Evolutionary conservation across 2,113 vertebrate genomes (phyloP).

Genomic region (Chrysemys picta): DNA sequence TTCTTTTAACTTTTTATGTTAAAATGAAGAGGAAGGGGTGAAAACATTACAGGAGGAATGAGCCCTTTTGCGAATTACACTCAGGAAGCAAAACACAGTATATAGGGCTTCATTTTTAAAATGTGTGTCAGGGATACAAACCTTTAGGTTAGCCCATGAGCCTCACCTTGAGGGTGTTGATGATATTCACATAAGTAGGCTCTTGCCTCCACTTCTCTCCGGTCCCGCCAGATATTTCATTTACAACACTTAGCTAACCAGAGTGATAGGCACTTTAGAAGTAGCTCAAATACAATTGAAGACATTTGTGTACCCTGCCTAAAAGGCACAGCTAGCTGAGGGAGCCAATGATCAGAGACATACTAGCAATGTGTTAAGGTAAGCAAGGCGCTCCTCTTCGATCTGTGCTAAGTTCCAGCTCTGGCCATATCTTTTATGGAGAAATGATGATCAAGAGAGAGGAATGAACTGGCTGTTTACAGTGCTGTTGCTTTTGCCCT

Average conservation of each 20-base stretch:
- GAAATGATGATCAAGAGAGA: not conserved
- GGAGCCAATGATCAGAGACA: not conserved
- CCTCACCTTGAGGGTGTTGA: not conserved
- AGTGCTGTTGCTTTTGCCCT: rapidly evolving
- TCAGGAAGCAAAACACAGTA: rapidly evolving
- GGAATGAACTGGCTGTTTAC: not conserved
- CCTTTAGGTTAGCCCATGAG: rapidly evolving
- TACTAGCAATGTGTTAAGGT: not conserved
- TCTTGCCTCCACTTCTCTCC: not conserved
- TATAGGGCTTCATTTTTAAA: rapidly evolving
- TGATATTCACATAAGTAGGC: not conserved
- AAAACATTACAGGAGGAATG: not conserved
- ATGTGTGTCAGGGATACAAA: rapidly evolving
- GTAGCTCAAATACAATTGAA: no score
- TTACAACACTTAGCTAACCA: not conserved
- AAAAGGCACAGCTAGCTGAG: not conserved
- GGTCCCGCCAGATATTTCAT: not conserved
- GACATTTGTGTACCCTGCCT: not conserved
- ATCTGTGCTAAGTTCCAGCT: not conserved
- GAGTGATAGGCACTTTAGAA: not conserved
- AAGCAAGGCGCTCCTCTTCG: not conserved
- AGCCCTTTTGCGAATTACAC: rapidly evolving
- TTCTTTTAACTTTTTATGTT: not conserved
- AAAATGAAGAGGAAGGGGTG: not conserved
- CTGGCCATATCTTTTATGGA: not conserved